These are phyloP conservation scores for Eristalis arbustorum DNA, from an alignment of 2,888 invertebrate species.

Conservation along the genomic window DNA sequence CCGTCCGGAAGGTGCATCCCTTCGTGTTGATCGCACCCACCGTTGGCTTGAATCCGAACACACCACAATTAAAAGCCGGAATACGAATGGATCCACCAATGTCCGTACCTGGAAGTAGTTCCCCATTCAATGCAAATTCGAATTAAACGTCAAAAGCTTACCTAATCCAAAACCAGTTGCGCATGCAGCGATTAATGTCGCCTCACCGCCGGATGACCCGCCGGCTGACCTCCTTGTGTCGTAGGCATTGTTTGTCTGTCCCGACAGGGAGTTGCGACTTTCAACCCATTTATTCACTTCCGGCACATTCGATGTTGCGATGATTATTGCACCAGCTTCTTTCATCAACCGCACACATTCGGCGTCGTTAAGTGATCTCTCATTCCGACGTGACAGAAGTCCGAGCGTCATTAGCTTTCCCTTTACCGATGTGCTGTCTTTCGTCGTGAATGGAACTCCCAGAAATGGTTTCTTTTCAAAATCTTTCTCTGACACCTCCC, in stretches of 20 bases:
- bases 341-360: conserved; percentile 87
- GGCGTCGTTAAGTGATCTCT: conserved; percentile 87
- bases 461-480: conserved; percentile 89
- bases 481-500: conserved; percentile 83
- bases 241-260: conserved; percentile 95
- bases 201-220: conserved; percentile 96
- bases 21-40: conserved; percentile 82
- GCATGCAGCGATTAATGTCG: conserved; percentile 87
- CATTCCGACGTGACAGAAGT: conserved; percentile 83
- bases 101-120: conserved; percentile 84
- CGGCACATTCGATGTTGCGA: conserved; percentile 95
- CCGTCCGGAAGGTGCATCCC: conserved; percentile 86
- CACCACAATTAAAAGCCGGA: conserved; percentile 92
- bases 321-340: conserved; percentile 90
- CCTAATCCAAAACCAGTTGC: conserved; percentile 93
- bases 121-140: not conserved
- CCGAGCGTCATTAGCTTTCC: conserved; percentile 89
- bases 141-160: conserved; percentile 73
- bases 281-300: conserved; percentile 96
- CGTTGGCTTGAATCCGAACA: conserved; percentile 91
- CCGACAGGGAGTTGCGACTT: conserved; percentile 92
- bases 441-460: conserved; percentile 95
- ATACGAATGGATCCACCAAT: conserved; percentile 98
- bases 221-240: conserved; percentile 91
- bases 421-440: conserved; percentile 91